Conservation (phyloP, 2,113 vertebrate genomes). For the Pterophyllum scalare region DNA sequence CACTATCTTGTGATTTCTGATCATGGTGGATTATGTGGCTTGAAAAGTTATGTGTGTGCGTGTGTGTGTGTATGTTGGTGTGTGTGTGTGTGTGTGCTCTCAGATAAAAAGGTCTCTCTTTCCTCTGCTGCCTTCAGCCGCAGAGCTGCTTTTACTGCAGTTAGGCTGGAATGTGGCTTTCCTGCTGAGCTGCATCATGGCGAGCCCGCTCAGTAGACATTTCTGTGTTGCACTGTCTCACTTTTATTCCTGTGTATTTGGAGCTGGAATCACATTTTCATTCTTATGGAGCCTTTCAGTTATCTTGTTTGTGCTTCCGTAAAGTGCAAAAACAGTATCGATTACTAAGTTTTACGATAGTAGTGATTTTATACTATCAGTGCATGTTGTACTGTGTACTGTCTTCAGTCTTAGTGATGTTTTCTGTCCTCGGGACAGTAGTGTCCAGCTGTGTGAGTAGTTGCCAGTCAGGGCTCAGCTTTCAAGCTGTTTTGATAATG, state of each 20-base stretch:
- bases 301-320: not conserved
- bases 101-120: constrained; percentile 35
- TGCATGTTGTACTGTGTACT: not conserved
- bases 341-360: not conserved
- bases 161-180: constrained; percentile 66
- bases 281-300: not conserved
- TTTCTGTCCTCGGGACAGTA: not conserved
- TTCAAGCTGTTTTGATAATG: not conserved
- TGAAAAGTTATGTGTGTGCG: not conserved
- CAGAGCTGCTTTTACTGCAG: constrained; percentile 58
- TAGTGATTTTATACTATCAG: not conserved
- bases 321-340: not conserved
- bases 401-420: not conserved
- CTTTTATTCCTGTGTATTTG: not conserved
- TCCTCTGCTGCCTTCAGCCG: constrained; percentile 8
- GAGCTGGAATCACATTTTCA: not conserved
- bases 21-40: not conserved
- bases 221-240: not conserved
- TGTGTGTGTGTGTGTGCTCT: not conserved
- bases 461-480: not conserved
- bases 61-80: no score
- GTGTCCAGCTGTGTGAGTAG: not conserved
- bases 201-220: constrained; percentile 24
- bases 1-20: not conserved
- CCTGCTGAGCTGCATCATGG: constrained; percentile 44